Base-by-base conservation (phyloP, 1,140 invertebrate genomes). In the Himalopsyche phryganea region DNA sequence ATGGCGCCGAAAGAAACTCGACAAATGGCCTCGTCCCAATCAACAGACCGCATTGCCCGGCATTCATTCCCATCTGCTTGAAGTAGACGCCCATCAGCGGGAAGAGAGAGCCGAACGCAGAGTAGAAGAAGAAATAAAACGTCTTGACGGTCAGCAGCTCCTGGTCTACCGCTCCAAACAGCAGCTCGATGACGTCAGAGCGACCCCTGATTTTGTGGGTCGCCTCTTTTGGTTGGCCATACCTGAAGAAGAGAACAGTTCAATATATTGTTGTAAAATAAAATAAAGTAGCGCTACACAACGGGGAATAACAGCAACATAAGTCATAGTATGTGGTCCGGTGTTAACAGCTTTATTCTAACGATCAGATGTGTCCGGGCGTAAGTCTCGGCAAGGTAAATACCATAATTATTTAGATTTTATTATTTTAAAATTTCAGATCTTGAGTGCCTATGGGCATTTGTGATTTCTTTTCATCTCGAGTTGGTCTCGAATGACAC, bases 111-210 rank as follows among this genome's bases (percentile, higher is more conserved):
- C 97, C 97, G 68, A 99, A 99, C 1, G 97, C 96, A 1, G 96
- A 95, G 71, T 98, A 99, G 77, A 98, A 99, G 82, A 98, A 98
- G 75, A 99, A 98, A 73, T 99, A 99, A 74, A 99, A 99, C 1
- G 91, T 89, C 73, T 97, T 97, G 47, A 95, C 92, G 3, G 93
- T 89, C 49, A 97, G 81, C 41, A 98, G 78, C 71, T 97, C 92
- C 45, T 90, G 90, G 71, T 95, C 91, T 2, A 93, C 85, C 17
- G 86, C 75, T 6, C 91, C 90, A 66, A 90, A 92, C 9, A 94
- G 76, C 66, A 89, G 81, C 72, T 94, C 91, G 51, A 95, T 73
- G 56, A 95, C 70, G 69, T 94, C 91, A 57, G 85, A 87, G 67
- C 84, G 86, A 4, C 91, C 90, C 47, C 91, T 84, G 52, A 94